Evolutionary conservation across 1,140 invertebrate genomes (phyloP), one percentile per base, ranked within the genome.

Genomic region (Leptoteleia sp.): DNA sequence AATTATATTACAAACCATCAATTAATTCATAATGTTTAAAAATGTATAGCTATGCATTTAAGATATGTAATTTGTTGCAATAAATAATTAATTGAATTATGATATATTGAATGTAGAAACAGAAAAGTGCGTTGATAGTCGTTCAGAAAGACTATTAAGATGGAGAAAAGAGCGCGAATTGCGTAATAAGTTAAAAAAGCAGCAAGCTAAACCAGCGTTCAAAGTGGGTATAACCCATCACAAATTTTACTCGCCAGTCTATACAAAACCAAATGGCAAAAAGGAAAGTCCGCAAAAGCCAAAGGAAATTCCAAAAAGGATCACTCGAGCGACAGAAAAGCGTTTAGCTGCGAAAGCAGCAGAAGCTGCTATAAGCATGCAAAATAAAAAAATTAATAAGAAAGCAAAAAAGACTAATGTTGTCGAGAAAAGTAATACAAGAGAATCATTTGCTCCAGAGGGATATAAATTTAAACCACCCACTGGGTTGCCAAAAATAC

Each of bases 151-250:
- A 52, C 72, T 90, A 12, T 12, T 75, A 13, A 83, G 72, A 68
- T 90, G 89, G 89, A 86, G 81, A 65, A 61, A 72, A 13, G 81
- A 71, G n/a, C 85, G 88, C 13, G 82, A 77, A 1, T 45, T 84
- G 8, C 59, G 71, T 1, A 79, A 67, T 8, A 88, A 83, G 29
- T 73, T 82, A 19, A 68, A 82, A 40, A 25, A 52, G 0, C 25
- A 50, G 6, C 19, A 67, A 37, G 86, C 84, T 12, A 87, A 87
- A 19, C 88, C 85, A 3, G 75, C 78, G 0, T 90, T 90, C 35
- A 86, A 88, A 81, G 87, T 87, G 4, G 88, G 89, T 0, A 16
- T 88, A 9, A 84, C 86, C 0, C 87, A 85, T 40, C 88, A 90
- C 45, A 82, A 83, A 42, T 27, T 80, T 8, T 87, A 81, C 67